Conservation (phyloP, 2,797 vertebrate species). For the Phoeniculus purpureus region DNA sequence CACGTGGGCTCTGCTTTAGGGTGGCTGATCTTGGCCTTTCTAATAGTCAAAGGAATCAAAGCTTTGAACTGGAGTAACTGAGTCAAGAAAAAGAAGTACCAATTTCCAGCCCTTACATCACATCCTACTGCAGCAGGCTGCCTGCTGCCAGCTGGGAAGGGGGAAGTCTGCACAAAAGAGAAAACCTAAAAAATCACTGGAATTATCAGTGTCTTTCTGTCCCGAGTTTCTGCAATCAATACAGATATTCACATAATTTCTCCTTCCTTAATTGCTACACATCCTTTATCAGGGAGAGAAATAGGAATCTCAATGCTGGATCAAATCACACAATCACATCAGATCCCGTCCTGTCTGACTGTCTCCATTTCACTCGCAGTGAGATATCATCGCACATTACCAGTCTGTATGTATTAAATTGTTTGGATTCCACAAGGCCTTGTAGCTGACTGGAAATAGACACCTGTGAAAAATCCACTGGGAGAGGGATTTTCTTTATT, state of each 20-base stretch:
- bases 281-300: background rate
- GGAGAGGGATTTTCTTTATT: background rate
- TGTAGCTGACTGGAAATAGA: background rate
- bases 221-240: constrained; percentile 28
- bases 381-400: background rate
- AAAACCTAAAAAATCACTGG: background rate
- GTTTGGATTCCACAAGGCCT: background rate
- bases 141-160: constrained; percentile 29
- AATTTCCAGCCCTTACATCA: constrained; percentile 39
- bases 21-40: constrained; percentile 53
- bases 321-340: background rate
- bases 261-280: background rate
- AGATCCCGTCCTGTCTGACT: background rate
- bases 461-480: background rate
- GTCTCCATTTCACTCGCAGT: fast-evolving
- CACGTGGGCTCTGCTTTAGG: constrained; percentile 29
- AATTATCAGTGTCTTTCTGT: constrained; percentile 1
- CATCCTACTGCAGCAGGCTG: background rate
- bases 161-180: constrained; percentile 39
- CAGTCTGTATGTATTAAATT: background rate
- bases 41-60: constrained; percentile 57
- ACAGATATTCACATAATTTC: background rate
- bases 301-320: background rate
- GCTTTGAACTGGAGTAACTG: constrained; percentile 38
- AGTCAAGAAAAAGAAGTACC: constrained; percentile 47